These are phyloP conservation scores for Sceloporus undulatus DNA, from an alignment of 2,113 vertebrate genomes.

Conservation along the genomic window DNA sequence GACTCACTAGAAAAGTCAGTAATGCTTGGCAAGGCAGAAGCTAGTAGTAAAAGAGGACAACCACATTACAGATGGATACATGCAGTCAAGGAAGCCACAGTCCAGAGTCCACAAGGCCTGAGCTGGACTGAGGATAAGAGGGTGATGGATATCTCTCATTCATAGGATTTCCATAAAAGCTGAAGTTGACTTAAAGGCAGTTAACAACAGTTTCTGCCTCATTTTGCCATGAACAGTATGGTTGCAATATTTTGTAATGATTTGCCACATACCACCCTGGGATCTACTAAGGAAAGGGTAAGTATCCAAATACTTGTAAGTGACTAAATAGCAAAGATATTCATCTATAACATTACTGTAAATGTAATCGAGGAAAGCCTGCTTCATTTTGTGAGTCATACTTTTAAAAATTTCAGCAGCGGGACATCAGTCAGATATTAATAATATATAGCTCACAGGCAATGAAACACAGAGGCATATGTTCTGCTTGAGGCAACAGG, in stretches of 20 bases:
- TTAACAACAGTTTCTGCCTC: not conserved
- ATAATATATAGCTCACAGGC: not conserved
- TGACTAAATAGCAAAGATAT: not conserved
- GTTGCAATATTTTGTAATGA: not conserved
- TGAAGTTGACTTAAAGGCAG: too few relatives aligned
- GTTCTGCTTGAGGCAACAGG: not conserved
- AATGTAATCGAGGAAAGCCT: not conserved
- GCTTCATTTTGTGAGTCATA: not conserved
- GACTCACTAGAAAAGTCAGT: too few relatives aligned
- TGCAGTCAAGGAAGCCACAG: too few relatives aligned
- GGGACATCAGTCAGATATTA: not conserved
- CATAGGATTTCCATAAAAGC: too few relatives aligned
- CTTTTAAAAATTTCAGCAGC: not conserved
- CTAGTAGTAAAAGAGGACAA: too few relatives aligned
- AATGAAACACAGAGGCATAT: conserved; percentile 17
- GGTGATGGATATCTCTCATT: too few relatives aligned
- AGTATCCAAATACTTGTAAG: not conserved
- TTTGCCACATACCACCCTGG: not conserved
- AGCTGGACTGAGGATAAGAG: too few relatives aligned
- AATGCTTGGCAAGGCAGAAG: too few relatives aligned
- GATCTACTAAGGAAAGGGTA: not conserved
- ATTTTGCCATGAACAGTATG: not conserved
- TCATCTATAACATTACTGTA: not conserved
- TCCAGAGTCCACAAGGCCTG: too few relatives aligned
- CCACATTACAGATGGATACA: too few relatives aligned